Evolutionary conservation across 1,140 invertebrate genomes (phyloP).

Genomic region (Drosophila gunungcola): DNA sequence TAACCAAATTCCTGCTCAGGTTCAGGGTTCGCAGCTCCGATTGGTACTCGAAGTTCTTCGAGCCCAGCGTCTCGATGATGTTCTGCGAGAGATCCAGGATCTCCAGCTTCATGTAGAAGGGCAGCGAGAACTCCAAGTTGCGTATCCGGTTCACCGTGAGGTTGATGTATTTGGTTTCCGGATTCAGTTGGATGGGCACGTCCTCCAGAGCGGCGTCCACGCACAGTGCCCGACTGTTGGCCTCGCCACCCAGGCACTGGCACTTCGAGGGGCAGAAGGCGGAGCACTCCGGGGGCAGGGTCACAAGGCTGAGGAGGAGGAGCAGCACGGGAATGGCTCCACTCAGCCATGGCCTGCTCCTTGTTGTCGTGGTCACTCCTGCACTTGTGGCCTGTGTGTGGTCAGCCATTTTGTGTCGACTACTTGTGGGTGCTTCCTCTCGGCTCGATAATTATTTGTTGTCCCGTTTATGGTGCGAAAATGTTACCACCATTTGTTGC

Average conservation of each 20-base stretch:
- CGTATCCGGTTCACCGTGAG: slow-evolving; percentile 90
- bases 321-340: slow-evolving; percentile 18
- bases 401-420: slow-evolving; percentile 34
- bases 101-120: slow-evolving; percentile 91
- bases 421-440: slow-evolving; percentile 24
- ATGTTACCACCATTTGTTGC: slow-evolving; percentile 30
- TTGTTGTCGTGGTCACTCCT: slow-evolving; percentile 15
- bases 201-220: slow-evolving; percentile 91
- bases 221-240: slow-evolving; percentile 90
- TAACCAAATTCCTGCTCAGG: slow-evolving; percentile 90
- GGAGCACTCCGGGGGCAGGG: slow-evolving; percentile 71
- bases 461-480: slow-evolving; percentile 24
- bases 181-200: slow-evolving; percentile 94
- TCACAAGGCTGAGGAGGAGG: slow-evolving; percentile 36
- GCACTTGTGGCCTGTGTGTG: slow-evolving; percentile 8
- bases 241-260: slow-evolving; percentile 88
- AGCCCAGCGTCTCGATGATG: slow-evolving; percentile 90
- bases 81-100: slow-evolving; percentile 93
- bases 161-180: slow-evolving; percentile 91
- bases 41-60: slow-evolving; percentile 92
- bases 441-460: slow-evolving; percentile 22
- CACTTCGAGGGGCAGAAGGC: slow-evolving; percentile 92
- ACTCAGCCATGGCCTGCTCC: slow-evolving; percentile 17
- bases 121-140: slow-evolving; percentile 89
- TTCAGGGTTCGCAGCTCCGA: slow-evolving; percentile 89